Evolutionary conservation across 1,140 invertebrate genomes (phyloP), one percentile per base, ranked within the genome.

Genomic region (Brachionus calyciflorus): DNA sequence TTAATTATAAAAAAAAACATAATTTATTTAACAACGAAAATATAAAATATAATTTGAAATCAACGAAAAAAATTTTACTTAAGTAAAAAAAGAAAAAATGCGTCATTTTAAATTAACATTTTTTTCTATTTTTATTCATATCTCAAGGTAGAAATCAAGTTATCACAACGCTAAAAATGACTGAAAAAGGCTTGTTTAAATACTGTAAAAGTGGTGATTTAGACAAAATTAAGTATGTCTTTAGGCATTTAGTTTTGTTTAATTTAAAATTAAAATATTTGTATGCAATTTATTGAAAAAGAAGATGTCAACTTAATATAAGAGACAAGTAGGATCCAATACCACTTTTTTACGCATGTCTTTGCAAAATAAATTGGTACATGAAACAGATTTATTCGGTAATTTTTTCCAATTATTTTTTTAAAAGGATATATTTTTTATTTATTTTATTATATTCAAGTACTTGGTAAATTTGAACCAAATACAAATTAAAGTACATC

Each of bases 281-380:
- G 37, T 49, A 84, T 83, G 77, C 81, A 85, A 78, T 80, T 88
- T n/a, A 84, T 88, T 12, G 87, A 88, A 78, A 81, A 86, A 26
- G 87, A 87, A 79, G 87, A 87, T 79, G 79, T 88, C 84, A 87
- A 44, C 65, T 88, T 1, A 88, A 87, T 80, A 79, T 87, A 2
- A 80, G 87, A 78, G 87, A 88, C 76, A 85, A 85, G 79, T 88
- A 87, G 87, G 87, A 88, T 79, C 87, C 85, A 60, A 87, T 87
- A 28, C 88, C 88, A 24, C 77, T 88, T 84, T 88, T 88, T 77
- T 88, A 88, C 82, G 87, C 88, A 1, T 88, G 87, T 81, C 79
- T 88, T 6, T 88, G 88, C 84, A 70, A 1, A 7, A 70, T n/a
- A 70, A 48, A 30, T 17, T 51, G 7, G 48, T 70, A 17, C 41